phyloP scores from a whole-genome alignment of 2,113 vertebrate species.

The Leptobrachium leishanense region DNA sequence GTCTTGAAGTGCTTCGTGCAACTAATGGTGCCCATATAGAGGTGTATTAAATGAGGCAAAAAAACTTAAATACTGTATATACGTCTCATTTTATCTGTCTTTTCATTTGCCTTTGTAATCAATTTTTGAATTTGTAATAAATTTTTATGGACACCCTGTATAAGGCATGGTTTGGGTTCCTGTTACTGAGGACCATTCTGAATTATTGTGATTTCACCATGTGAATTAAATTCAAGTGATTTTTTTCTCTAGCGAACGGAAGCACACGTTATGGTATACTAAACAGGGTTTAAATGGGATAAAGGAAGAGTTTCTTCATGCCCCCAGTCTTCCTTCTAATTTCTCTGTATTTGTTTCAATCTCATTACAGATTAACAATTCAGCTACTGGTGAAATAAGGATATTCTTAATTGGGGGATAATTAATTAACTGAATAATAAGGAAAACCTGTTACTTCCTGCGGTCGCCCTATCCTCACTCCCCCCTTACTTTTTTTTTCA shows the following conservation, averaged over 20 bases:
- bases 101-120: too few species aligned
- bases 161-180: too few species aligned
- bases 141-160: too few species aligned
- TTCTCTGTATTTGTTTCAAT: constrained; percentile 14
- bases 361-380: constrained; percentile 38
- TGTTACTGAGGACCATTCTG: too few species aligned
- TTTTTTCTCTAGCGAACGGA: not conserved
- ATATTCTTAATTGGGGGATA: constrained; percentile 23
- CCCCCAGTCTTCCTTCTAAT: constrained; percentile 4
- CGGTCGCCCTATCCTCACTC: not conserved
- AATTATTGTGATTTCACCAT: too few species aligned
- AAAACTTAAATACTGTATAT: too few species aligned
- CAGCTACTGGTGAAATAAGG: constrained; percentile 5
- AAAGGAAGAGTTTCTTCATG: not conserved
- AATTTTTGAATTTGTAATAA: too few species aligned
- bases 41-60: too few species aligned
- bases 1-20: too few species aligned
- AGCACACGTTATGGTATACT: not conserved
- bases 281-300: not conserved
- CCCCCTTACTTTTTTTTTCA: not conserved
- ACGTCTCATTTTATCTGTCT: too few species aligned
- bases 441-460: constrained; percentile 39
- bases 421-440: constrained; percentile 45
- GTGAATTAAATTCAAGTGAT: constrained; percentile 7
- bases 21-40: too few species aligned